These are phyloP conservation scores for Bombyx mori DNA, from an alignment of 1,140 invertebrate genomes.

Conservation along the genomic window ASM3026992v2 NC_085117.1:11388501-11389000, in stretches of 20 bases:
- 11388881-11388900: conserved; percentile 27
- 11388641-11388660: background rate
- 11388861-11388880: conserved; percentile 13
- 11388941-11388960: conserved; percentile 51
- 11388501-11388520: too few relatives aligned
- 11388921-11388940: conserved; percentile 44
- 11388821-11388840: conserved; percentile 1
- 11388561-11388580: too few relatives aligned
- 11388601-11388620: too few relatives aligned
- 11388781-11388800: conserved; percentile 46
- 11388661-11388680: too few relatives aligned
- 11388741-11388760: conserved; percentile 37
- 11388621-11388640: background rate
- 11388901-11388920: conserved; percentile 37
- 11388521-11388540: too few relatives aligned
- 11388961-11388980: conserved; percentile 53
- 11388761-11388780: conserved; percentile 48
- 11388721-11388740: conserved; percentile 32
- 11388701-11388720: conserved; percentile 18
- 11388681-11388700: background rate
- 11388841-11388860: conserved; percentile 9
- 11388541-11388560: too few relatives aligned
- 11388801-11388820: conserved; percentile 29
- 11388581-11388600: too few relatives aligned
- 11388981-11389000: conserved; percentile 45